Evolutionary conservation across 2,888 invertebrate genomes (phyloP), one percentile per base, ranked within the genome.

Genomic region (Netelia inedita): DNA sequence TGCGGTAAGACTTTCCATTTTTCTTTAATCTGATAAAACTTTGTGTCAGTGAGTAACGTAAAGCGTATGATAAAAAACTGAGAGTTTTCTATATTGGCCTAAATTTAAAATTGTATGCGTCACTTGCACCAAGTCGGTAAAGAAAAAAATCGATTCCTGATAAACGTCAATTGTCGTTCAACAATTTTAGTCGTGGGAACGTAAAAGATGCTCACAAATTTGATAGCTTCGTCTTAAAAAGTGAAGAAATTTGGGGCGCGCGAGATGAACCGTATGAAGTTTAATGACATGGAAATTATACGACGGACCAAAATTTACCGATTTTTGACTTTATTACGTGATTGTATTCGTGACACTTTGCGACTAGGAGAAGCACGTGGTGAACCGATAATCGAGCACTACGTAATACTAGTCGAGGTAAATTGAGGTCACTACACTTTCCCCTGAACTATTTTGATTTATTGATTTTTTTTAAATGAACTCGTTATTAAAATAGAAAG

Each of bases 261-360:
- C n/a, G 23, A 23, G 14, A 28, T n/a, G 41, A 46, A 65, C 28
- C 14, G 59, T 63, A 41, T 2, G 3, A 53, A 57, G 14, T 66
- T 53, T 78, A 50, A 82, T 68, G 63, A 43, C n/a, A 79, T 83
- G 63, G 55, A 65, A 66, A 71, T 79, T 28, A 10, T 50, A 53
- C 57, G 28, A 23, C 16, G n/a, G 55, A 28, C 59, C 23, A 3
- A 46, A 55, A 28, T 69, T 55, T 53, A 69, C 61, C 81, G 53
- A 53, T 71, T 35, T 78, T 50, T 9, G 16, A 19, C 2, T 41
- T 41, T 14, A 2, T 59, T 28, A 28, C 46, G 46, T 14, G 8
- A 63, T 46, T 19, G n/a, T 68, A 10, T 28, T 66, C 41, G 83
- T 80, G 76, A 68, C 46, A 76, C 65, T 84, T 80, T 72, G 8